phyloP scores from a whole-genome alignment of 1,140 invertebrate genomes.

The Zaprionus kolodkinae region DNA sequence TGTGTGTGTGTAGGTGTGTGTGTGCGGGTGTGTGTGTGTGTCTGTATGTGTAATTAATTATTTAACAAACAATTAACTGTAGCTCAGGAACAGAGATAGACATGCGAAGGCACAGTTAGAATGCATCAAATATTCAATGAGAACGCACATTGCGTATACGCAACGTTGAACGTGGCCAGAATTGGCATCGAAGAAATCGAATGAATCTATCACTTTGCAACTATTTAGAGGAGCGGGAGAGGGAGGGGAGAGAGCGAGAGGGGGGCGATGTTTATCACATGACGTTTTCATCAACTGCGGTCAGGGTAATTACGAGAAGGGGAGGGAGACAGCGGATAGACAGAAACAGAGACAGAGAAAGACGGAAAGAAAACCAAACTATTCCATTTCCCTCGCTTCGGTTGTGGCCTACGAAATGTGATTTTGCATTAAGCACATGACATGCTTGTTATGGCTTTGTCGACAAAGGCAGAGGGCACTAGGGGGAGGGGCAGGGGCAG shows the following conservation, averaged over 20 bases:
- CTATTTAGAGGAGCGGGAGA: neutral
- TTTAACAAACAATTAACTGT: slow-evolving; percentile 77
- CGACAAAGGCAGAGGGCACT: neutral
- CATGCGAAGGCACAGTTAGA: slow-evolving; percentile 66
- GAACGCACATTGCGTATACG: slow-evolving; percentile 50
- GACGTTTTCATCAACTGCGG: slow-evolving; percentile 19
- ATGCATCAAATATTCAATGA: slow-evolving; percentile 63
- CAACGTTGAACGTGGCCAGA: slow-evolving; percentile 10
- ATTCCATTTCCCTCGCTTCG: neutral
- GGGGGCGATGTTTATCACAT: slow-evolving; percentile 13
- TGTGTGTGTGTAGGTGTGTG: neutral
- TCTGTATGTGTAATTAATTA: slow-evolving; percentile 68
- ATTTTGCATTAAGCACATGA: slow-evolving; percentile 37
- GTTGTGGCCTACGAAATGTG: slow-evolving; percentile 16
- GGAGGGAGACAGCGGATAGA: neutral
- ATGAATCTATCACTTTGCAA: slow-evolving; percentile 6
- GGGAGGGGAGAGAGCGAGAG: neutral
- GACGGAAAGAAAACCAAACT: slow-evolving; percentile 1
- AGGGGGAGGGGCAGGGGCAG: no score
- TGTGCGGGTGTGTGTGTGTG: slow-evolving; percentile 9
- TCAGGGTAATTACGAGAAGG: slow-evolving; percentile 27
- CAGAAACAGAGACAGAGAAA: neutral
- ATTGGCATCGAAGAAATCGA: neutral
- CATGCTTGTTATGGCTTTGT: slow-evolving; percentile 2
- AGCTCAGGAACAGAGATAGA: slow-evolving; percentile 25